These are phyloP conservation scores for Parazoanthus darwini DNA, from an alignment of 92 coral and sea anemone genomes.

Conservation along the genomic window DNA sequence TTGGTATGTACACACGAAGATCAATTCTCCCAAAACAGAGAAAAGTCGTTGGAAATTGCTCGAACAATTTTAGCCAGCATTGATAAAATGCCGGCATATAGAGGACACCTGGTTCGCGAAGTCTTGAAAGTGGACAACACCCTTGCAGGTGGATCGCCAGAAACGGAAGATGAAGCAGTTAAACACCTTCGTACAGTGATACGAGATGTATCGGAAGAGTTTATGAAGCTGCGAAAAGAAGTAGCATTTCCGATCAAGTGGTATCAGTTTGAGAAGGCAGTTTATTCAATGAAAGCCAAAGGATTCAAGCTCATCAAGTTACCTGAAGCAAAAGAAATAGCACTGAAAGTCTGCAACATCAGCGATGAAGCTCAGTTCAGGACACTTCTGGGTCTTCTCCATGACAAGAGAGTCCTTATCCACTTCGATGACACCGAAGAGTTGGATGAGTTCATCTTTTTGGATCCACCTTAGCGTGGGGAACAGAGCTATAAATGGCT, in stretches of 20 bases:
- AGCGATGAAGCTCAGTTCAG: constrained; percentile 34
- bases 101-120: not conserved
- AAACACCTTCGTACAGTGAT: not conserved
- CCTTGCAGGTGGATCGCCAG: not conserved
- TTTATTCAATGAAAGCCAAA: constrained; percentile 12
- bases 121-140: not conserved
- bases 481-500: not conserved
- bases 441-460: no score
- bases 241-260: constrained; percentile 44
- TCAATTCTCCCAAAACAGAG: not conserved
- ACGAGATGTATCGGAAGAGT: not conserved
- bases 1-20: not conserved
- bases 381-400: constrained; percentile 54
- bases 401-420: constrained; percentile 60
- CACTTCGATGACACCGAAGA: constrained; percentile 47
- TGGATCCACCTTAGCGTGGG: not conserved
- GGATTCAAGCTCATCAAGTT: constrained; percentile 43
- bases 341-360: constrained; percentile 34
- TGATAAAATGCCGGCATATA: not conserved
- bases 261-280: constrained; percentile 58
- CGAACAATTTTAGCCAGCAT: not conserved
- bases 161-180: not conserved
- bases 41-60: not conserved
- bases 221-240: not conserved
- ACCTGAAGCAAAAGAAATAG: constrained; percentile 47